Evolutionary conservation across 2,888 invertebrate species (phyloP), one percentile per base, ranked within the genome.

Genomic region (Pheosia tremula): DNA sequence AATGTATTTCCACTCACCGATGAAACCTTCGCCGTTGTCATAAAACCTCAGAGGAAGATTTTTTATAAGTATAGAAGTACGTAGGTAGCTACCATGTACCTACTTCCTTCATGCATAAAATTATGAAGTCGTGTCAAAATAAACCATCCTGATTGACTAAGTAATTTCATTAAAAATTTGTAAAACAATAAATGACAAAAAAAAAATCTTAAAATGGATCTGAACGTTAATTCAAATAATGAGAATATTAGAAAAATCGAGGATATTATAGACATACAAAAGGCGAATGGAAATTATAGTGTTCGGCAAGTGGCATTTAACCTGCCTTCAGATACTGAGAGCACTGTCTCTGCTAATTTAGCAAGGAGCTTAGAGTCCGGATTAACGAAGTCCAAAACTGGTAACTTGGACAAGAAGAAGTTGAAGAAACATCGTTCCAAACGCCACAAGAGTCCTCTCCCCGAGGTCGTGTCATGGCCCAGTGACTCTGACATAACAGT

Each of bases 401-500:
- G 73, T 36, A 65, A 59, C 41, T 68, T 69, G 36, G 78, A 69
- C 57, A 87, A 87, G 62, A 89, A 85, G 54, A 81, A 78, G 62
- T 72, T 79, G 47, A 89, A 86, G 63, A 88, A 85, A 67, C 60
- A 74, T 36, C 78, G 81, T 13, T 70, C 72, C 2, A 86, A 84
- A 67, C 82, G 83, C 4, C 78, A 74, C 36, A 86, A 82, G 63
- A 84, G 79, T 66, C 84, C 82, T 50, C 58, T 84, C 7, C 79
- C 86, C 2, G 91, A 93, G 60, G 83, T 85, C 7, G 71, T 88
- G 59, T 90, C 95, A 11, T 94, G 94, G 89, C 94, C 94, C 1
- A 95, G 95, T 58, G 95, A 95, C 80, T 95, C 95, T 0, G 95
- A 95, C 77, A 92, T 95, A 60, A 95, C 95, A 0, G 93, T 95